Conservation (phyloP, 2,888 invertebrate genomes). For the Ceriagrion tenellum region DNA sequence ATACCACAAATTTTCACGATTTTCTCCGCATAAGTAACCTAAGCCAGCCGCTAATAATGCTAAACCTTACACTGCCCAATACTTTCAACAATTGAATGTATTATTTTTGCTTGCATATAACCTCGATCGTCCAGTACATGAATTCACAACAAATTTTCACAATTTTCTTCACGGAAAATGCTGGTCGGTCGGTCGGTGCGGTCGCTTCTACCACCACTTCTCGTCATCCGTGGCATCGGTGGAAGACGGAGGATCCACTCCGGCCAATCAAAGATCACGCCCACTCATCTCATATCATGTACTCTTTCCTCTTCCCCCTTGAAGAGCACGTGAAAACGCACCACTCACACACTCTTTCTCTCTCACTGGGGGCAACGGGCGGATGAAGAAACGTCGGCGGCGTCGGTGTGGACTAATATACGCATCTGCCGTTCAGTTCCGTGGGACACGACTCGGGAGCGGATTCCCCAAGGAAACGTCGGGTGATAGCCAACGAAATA, state of each 20-base stretch:
- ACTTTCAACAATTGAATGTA: no score
- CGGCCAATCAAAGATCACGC: neutral
- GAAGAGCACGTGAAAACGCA: neutral
- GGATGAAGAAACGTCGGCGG: constrained; percentile 25
- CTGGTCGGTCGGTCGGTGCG: no score
- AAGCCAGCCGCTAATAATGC: no score
- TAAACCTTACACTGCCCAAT: no score
- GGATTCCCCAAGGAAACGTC: constrained; percentile 53
- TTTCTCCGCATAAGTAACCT: no score
- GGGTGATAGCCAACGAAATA: neutral
- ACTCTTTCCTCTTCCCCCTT: neutral
- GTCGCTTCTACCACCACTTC: no score
- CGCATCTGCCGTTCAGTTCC: constrained; percentile 63
- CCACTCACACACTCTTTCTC: neutral
- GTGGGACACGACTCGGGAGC: constrained; percentile 35
- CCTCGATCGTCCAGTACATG: no score
- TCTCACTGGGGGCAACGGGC: neutral
- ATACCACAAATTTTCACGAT: no score
- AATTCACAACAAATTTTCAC: no score
- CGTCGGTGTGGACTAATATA: neutral
- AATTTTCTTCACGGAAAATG: no score
- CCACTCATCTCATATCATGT: neutral
- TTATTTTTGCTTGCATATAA: no score
- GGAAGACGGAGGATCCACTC: neutral
- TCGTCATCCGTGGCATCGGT: no score